Evolutionary conservation across 2,888 invertebrate species (phyloP).

Genomic region (Xestia c-nigrum): DNA sequence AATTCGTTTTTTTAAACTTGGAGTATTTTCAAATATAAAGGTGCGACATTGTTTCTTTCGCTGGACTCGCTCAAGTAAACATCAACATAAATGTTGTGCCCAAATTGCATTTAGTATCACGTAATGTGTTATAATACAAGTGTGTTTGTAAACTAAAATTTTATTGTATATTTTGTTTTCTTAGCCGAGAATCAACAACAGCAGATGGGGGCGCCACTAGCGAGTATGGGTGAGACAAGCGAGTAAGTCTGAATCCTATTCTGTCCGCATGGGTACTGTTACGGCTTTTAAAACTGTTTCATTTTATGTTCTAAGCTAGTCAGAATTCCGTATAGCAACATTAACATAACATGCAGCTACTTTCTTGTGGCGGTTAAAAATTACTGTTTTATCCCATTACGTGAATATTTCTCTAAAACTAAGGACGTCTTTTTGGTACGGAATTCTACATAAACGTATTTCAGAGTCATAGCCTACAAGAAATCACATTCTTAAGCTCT

Average conservation of each 20-base stretch:
- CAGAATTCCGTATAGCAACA: constrained; percentile 41
- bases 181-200: constrained; percentile 88
- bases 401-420: background rate
- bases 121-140: background rate
- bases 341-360: background rate
- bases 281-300: constrained; percentile 36
- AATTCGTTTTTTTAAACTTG: background rate
- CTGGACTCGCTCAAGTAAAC: background rate
- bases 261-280: constrained; percentile 27
- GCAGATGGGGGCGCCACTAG: constrained; percentile 91
- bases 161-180: constrained; percentile 19
- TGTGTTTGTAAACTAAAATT: background rate
- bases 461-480: constrained; percentile 19
- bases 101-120: constrained; percentile 4
- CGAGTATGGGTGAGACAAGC: constrained; percentile 92
- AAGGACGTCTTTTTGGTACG: constrained; percentile 11
- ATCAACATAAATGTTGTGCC: background rate
- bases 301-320: constrained; percentile 36
- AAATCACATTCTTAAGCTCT: background rate
- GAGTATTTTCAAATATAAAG: background rate
- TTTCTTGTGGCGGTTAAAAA: background rate
- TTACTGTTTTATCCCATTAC: background rate
- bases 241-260: constrained; percentile 89
- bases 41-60: background rate
- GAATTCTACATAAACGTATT: constrained; percentile 42